A percentile compares a stretch with the other conserved stretches of the same genome.
Conservation (phyloP, 2,888 invertebrate species). For the Euclidia mi region DNA sequence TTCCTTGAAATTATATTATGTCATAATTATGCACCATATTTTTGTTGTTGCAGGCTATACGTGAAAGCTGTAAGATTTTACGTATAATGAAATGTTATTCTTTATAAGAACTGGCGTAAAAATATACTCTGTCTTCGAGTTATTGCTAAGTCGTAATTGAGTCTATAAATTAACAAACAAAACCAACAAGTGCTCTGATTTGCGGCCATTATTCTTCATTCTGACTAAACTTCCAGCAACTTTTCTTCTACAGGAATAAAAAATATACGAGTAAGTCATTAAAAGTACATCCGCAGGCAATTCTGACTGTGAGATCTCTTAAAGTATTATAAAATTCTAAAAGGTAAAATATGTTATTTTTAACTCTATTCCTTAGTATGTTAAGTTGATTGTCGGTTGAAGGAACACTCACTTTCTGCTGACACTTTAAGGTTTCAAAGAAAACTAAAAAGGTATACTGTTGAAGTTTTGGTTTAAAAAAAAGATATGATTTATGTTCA, state of each 20-base stretch:
- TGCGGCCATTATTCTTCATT: constrained; percentile 43
- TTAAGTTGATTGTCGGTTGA: constrained; percentile 50
- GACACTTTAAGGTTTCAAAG: constrained; percentile 54
- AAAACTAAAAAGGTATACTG: constrained; percentile 52
- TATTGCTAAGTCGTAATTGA: neutral
- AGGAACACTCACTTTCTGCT: constrained; percentile 22
- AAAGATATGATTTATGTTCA: constrained; percentile 44
- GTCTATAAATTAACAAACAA: constrained; percentile 20
- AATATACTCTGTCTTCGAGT: neutral
- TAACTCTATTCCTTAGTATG: constrained; percentile 49
- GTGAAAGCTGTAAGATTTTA: too few relatives aligned
- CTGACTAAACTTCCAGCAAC: constrained; percentile 38
- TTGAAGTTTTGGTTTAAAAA: constrained; percentile 45
- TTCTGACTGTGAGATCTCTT: constrained; percentile 44
- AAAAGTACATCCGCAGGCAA: constrained; percentile 55
- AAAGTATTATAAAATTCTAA: constrained; percentile 46
- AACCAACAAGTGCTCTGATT: constrained; percentile 26
- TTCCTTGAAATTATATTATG: too few relatives aligned
- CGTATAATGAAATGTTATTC: too few relatives aligned
- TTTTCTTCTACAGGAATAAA: constrained; percentile 30
- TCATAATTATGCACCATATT: too few relatives aligned
- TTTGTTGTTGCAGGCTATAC: too few relatives aligned
- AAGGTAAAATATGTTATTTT: constrained; percentile 51
- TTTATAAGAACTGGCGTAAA: neutral
- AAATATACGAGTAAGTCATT: constrained; percentile 47